Conservation (phyloP, 2,113 vertebrate genomes). For the Platycercus adscitus region DNA sequence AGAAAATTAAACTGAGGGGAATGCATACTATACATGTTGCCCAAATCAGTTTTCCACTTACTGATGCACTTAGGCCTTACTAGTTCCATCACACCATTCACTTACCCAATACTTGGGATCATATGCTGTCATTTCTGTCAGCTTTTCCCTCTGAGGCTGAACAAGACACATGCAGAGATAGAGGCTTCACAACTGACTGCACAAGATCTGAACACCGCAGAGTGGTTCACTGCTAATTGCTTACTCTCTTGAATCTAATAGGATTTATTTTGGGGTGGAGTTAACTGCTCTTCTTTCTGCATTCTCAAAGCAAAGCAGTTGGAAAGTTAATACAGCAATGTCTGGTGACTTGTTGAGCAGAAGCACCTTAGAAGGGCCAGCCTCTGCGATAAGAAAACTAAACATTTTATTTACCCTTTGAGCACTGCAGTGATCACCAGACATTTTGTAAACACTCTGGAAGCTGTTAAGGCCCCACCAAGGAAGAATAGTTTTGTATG, state of each 20-base stretch:
- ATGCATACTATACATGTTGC: background rate
- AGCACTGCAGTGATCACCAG: background rate
- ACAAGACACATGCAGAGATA: rapidly evolving
- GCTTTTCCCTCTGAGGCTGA: background rate
- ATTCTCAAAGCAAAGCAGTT: background rate
- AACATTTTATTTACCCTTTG: background rate
- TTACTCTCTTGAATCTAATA: background rate
- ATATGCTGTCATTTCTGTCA: background rate
- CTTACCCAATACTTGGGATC: background rate
- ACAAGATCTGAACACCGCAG: background rate
- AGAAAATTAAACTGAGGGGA: background rate
- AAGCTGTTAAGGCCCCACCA: background rate
- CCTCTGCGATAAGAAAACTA: background rate
- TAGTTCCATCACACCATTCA: background rate
- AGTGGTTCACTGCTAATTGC: background rate
- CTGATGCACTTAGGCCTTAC: background rate
- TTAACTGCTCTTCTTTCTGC: background rate
- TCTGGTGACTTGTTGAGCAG: background rate
- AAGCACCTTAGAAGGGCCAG: background rate
- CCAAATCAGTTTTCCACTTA: background rate
- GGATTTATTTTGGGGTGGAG: background rate
- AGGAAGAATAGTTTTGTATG: background rate
- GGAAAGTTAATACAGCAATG: background rate
- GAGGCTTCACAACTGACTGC: background rate
- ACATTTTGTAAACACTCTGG: background rate